A percentile compares a stretch with the other conserved stretches of the same genome.
These are phyloP conservation scores for Falco naumanni DNA, from an alignment of 2,797 vertebrate species.

Conservation along the genomic window DNA sequence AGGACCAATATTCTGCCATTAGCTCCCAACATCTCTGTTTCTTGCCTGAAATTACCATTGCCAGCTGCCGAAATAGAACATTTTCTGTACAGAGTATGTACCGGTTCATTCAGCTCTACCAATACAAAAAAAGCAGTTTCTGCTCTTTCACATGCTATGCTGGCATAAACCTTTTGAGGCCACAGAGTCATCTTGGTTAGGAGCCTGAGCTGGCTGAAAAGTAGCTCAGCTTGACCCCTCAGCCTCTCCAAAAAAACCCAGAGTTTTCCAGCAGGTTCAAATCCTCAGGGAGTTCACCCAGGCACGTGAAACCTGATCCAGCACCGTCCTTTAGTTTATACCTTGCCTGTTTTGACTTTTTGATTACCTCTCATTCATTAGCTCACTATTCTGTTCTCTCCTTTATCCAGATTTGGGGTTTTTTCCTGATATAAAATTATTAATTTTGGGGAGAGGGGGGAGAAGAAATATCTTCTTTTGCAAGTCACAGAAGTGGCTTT, in stretches of 20 bases:
- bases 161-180: not conserved
- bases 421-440: not conserved
- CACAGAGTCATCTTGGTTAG: not conserved
- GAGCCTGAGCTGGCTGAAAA: not conserved
- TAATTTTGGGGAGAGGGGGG: not conserved
- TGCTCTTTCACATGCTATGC: not conserved
- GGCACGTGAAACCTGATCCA: not conserved
- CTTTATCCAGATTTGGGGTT: not conserved
- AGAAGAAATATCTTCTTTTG: not conserved
- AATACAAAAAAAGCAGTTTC: not conserved
- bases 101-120: not conserved
- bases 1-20: not conserved
- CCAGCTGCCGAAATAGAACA: not conserved
- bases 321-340: not conserved
- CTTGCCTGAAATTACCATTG: not conserved
- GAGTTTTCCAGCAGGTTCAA: not conserved
- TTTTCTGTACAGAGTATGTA: not conserved
- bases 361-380: not conserved
- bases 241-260: not conserved
- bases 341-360: not conserved
- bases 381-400: not conserved
- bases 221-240: not conserved
- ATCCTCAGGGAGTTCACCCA: not conserved
- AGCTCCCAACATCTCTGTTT: not conserved
- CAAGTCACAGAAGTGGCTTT: not conserved